Percentiles rank a stretch among this genome's conserved stretches.
Conservation (phyloP, 2,888 invertebrate genomes). For the Watsonalla binaria region DNA sequence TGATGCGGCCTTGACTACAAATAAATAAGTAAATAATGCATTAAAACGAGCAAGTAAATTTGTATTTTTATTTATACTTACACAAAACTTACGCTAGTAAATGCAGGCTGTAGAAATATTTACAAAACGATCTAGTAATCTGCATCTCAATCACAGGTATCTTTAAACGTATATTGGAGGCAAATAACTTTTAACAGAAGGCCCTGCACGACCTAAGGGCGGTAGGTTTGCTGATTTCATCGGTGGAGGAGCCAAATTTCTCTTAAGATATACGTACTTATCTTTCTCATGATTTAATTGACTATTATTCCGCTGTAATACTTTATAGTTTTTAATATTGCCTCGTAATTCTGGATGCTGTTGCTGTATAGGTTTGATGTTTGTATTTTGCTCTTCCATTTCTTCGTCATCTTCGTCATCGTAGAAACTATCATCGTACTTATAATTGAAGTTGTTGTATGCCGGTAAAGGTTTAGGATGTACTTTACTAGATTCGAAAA, state of each 20-base stretch:
- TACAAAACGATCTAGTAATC: conserved; percentile 38
- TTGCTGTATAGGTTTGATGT: conserved; percentile 35
- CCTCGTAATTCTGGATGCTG: conserved; percentile 56
- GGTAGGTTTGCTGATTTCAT: conserved; percentile 46
- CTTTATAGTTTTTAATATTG: conserved; percentile 67
- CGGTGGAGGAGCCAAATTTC: conserved; percentile 44
- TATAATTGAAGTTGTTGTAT: conserved; percentile 32
- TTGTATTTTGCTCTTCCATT: conserved; percentile 24
- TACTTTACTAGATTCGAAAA: conserved; percentile 61
- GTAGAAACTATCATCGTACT: conserved; percentile 29
- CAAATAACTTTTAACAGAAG: conserved; percentile 62
- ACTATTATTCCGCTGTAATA: conserved; percentile 57
- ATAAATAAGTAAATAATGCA: neutral
- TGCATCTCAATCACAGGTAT: conserved; percentile 45
- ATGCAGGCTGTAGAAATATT: conserved; percentile 54
- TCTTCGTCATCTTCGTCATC: conserved; percentile 28
- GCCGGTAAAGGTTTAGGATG: conserved; percentile 40
- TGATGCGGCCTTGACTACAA: no score
- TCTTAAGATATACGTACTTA: conserved; percentile 31
- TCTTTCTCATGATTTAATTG: conserved; percentile 34
- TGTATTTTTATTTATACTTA: neutral
- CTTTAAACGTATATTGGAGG: conserved; percentile 61
- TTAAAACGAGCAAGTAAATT: neutral
- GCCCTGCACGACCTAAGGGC: conserved; percentile 67
- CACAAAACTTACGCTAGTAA: conserved; percentile 48